Evolutionary conservation across 2,113 vertebrate genomes (phyloP).

Genomic region (Semnornis frantzii): DNA sequence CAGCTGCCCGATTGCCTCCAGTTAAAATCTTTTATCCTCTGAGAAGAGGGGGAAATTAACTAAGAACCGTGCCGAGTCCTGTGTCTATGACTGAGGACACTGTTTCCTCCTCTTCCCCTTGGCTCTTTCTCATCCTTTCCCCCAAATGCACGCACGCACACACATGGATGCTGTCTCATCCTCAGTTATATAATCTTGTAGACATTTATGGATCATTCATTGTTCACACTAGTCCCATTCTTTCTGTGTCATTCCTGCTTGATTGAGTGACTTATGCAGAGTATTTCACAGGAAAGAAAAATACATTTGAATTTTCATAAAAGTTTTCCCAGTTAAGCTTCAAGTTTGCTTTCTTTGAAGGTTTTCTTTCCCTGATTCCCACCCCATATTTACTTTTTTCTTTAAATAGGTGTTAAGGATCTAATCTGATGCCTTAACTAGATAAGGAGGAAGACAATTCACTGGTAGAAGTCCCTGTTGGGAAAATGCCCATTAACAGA

Average conservation of each 20-base stretch:
- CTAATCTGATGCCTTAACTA: conserved; percentile 5
- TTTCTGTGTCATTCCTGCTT: not conserved
- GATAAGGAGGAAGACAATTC: not conserved
- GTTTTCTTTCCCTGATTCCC: not conserved
- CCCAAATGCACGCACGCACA: not conserved
- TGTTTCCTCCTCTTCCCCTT: not conserved
- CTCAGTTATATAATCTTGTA: conserved; percentile 33
- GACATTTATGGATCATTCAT: conserved; percentile 47
- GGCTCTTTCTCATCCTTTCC: not conserved
- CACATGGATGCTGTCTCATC: not conserved
- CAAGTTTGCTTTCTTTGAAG: not conserved
- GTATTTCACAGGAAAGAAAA: not conserved
- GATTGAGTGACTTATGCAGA: not conserved
- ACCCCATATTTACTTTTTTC: not conserved
- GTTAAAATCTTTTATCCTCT: not conserved
- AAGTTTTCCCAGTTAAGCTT: not conserved
- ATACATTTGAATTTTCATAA: not conserved
- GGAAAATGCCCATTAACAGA: not conserved
- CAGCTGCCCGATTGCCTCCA: not conserved
- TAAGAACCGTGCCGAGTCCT: not conserved
- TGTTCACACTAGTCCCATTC: not conserved
- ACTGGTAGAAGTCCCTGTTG: not conserved
- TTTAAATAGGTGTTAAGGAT: not conserved
- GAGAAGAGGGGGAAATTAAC: not conserved
- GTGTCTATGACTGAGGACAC: not conserved